Base-by-base conservation (phyloP, 2,113 vertebrate genomes). In the Neodontobutis hainanensis region DNA sequence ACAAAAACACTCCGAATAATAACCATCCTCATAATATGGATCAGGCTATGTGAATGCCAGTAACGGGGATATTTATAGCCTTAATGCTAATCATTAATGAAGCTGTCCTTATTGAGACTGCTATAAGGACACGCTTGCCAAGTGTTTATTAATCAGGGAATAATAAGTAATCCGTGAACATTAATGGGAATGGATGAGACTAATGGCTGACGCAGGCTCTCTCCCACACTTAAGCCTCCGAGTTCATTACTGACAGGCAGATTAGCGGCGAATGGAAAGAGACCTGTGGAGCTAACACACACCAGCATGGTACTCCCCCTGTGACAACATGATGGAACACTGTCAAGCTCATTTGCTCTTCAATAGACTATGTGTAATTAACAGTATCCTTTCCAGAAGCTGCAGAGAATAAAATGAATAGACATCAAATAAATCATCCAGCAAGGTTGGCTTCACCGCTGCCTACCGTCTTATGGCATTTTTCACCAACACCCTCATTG, bases 111-210 rank as follows among this genome's bases (percentile, higher is more conserved):
- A 88, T 86, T 88, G 81, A 88, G 84, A 80, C 84, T 80, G 81
- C 83, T 79, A 70, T 78, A 65, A 87, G 84, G 85, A 85, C 83
- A 85, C 27, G 75, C 79, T 70, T 62, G 64, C 65, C 5, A 68
- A 81, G 83, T 90, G 90, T 90, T 92, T 91, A 91, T 92, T 92
- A 91, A 91, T 92, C 90, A 88, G 84, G 87, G 86, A 91, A 92
- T 92, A 90, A 91, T 91, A 89, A 88, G 86, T 90, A 85, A 88
- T 90, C 88, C 78, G 84, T 81, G 85, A 85, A 88, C 89, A 90
- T 89, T 85, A 88, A 91, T 91, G 88, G 78, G 83, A 90, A 85
- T 83, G 85, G 87, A 87, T 90, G 88, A 89, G 80, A 79, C 83
- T 90, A 91, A 91, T 89, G 82, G 87, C 77, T 88, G 90, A 83